These are phyloP conservation scores for Volucella zonaria DNA, from an alignment of 2,888 invertebrate species.

Conservation along the genomic window DNA sequence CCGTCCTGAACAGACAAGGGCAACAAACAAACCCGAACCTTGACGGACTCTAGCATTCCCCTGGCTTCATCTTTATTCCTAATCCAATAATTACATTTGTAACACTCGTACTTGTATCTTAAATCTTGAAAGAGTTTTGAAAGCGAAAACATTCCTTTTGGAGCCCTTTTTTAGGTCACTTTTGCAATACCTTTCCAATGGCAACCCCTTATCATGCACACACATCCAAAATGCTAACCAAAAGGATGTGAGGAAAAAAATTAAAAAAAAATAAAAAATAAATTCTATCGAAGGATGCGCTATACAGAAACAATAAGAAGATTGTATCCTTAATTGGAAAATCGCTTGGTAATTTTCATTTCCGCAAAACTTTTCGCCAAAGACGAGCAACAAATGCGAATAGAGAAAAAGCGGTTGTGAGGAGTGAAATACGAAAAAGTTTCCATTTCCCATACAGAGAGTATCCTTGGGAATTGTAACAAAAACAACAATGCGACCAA, in stretches of 20 bases:
- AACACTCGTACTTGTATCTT: too few species aligned
- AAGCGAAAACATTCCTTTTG: too few species aligned
- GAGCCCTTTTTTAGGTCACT: too few species aligned
- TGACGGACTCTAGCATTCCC: too few species aligned
- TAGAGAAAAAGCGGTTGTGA: too few species aligned
- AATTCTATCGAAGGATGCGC: constrained; percentile 42
- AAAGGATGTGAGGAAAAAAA: constrained; percentile 44
- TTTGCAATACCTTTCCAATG: too few species aligned
- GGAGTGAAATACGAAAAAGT: constrained; percentile 19
- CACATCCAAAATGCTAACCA: constrained; percentile 51
- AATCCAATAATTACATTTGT: too few species aligned
- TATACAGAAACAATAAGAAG: constrained; percentile 66
- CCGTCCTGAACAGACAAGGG: too few species aligned
- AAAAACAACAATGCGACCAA: constrained; percentile 42
- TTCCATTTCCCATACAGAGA: constrained; percentile 30
- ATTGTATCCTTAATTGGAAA: constrained; percentile 74
- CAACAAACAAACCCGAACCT: too few species aligned
- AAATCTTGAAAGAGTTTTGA: too few species aligned
- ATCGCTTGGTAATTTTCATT: constrained; percentile 72
- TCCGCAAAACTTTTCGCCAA: constrained; percentile 55
- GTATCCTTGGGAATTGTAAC: constrained; percentile 68
- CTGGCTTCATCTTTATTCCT: too few species aligned
- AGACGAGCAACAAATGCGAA: constrained; percentile 1
- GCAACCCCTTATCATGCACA: background rate
- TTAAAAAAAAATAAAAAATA: constrained; percentile 20